These are phyloP conservation scores for Conger conger DNA, from an alignment of 2,113 vertebrate genomes.

Conservation along the genomic window DNA sequence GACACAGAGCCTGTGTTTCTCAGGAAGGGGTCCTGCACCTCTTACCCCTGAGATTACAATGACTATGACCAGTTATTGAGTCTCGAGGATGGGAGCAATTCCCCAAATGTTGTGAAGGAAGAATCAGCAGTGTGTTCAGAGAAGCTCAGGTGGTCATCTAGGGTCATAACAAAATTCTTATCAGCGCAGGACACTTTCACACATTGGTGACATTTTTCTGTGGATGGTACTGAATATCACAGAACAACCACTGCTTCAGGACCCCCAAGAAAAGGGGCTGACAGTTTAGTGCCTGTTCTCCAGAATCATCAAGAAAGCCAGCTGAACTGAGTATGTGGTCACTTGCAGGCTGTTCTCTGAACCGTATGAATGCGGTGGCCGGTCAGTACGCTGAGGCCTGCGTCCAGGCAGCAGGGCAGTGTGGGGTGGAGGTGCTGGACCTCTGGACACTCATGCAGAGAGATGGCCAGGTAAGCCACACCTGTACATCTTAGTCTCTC, in stretches of 20 bases:
- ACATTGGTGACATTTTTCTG: not conserved
- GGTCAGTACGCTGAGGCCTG: slow-evolving; percentile 85
- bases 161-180: too few species aligned
- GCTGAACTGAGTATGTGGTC: not conserved
- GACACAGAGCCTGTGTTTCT: too few species aligned
- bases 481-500: too few species aligned
- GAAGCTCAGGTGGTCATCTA: too few species aligned
- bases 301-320: too few species aligned
- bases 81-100: too few species aligned
- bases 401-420: slow-evolving; percentile 72
- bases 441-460: slow-evolving; percentile 93
- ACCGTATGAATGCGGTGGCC: slow-evolving; percentile 73
- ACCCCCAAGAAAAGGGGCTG: not conserved
- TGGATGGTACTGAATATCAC: not conserved
- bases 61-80: too few species aligned
- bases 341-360: slow-evolving; percentile 73
- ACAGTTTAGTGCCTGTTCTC: not conserved
- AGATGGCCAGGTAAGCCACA: slow-evolving; percentile 69
- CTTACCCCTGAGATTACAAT: too few species aligned
- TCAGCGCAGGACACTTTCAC: not conserved
- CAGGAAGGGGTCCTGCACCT: too few species aligned
- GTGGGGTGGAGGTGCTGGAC: slow-evolving; percentile 76
- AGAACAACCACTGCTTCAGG: not conserved
- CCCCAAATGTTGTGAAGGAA: too few species aligned
- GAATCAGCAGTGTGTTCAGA: too few species aligned